Conservation (phyloP, 2,797 vertebrate species). For the Acanthis flammea region DNA sequence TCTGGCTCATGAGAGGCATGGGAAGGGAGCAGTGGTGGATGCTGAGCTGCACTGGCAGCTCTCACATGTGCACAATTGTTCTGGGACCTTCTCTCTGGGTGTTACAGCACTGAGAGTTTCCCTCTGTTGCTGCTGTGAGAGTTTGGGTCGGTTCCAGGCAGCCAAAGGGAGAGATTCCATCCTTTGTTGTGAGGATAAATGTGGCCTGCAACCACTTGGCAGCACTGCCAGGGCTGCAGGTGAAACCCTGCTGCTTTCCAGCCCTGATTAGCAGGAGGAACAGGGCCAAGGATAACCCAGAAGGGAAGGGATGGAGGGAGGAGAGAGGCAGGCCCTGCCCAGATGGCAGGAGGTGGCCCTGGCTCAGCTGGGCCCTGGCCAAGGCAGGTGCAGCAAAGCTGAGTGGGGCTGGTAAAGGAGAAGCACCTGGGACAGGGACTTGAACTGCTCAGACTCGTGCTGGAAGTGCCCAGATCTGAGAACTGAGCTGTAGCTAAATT, state of each 20-base stretch:
- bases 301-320: not conserved
- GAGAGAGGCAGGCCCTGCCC: slow-evolving; percentile 14
- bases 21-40: not conserved
- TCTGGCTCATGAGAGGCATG: not conserved
- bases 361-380: not conserved
- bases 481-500: not conserved
- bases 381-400: slow-evolving; percentile 38
- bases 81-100: not conserved
- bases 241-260: slow-evolving; percentile 31
- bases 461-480: not conserved
- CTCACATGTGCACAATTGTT: not conserved
- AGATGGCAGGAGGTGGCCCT: not conserved
- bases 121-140: not conserved
- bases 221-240: slow-evolving; percentile 33
- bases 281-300: not conserved
- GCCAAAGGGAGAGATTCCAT: not conserved
- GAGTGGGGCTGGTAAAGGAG: not conserved
- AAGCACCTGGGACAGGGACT: not conserved
- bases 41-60: not conserved
- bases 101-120: not conserved
- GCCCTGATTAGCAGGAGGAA: not conserved
- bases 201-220: slow-evolving; percentile 13
- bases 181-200: not conserved
- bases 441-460: not conserved
- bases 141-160: not conserved